Conservation (phyloP, 2,113 vertebrate genomes). For the Pelecanoides urinatrix region DNA sequence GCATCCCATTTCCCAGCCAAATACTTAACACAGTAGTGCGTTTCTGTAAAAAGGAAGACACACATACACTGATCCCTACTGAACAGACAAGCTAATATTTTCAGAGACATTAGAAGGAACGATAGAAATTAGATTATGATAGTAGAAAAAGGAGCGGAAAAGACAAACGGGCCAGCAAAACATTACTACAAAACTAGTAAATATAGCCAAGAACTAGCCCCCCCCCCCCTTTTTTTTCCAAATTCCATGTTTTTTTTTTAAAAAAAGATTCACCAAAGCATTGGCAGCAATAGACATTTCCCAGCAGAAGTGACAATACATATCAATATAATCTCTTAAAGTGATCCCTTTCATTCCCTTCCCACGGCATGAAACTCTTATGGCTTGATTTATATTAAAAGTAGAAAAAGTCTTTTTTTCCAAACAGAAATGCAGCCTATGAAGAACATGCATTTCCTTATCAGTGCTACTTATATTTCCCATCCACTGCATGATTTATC, state of each 20-base stretch:
- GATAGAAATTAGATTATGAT: constrained; percentile 64
- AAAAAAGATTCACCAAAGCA: constrained; percentile 69
- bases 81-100: constrained; percentile 66
- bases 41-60: constrained; percentile 73
- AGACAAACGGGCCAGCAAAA: constrained; percentile 76
- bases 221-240: not conserved
- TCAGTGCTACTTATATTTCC: constrained; percentile 72
- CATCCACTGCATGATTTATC: constrained; percentile 57
- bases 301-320: constrained; percentile 78
- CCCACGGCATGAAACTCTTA: constrained; percentile 81
- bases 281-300: constrained; percentile 76
- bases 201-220: constrained; percentile 76
- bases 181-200: constrained; percentile 80
- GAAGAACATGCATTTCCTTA: constrained; percentile 52
- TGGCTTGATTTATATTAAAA: constrained; percentile 82
- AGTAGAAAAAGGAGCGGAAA: constrained; percentile 70
- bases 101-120: constrained; percentile 65
- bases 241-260: constrained; percentile 35
- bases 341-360: constrained; percentile 78
- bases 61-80: constrained; percentile 64
- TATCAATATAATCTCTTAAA: constrained; percentile 81
- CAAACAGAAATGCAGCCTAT: constrained; percentile 66
- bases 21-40: constrained; percentile 72
- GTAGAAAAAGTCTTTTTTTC: constrained; percentile 74
- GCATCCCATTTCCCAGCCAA: constrained; percentile 78